Base-by-base conservation (phyloP, 92 coral and sea anemone genomes). In the Phenganax stokvisi region DNA sequence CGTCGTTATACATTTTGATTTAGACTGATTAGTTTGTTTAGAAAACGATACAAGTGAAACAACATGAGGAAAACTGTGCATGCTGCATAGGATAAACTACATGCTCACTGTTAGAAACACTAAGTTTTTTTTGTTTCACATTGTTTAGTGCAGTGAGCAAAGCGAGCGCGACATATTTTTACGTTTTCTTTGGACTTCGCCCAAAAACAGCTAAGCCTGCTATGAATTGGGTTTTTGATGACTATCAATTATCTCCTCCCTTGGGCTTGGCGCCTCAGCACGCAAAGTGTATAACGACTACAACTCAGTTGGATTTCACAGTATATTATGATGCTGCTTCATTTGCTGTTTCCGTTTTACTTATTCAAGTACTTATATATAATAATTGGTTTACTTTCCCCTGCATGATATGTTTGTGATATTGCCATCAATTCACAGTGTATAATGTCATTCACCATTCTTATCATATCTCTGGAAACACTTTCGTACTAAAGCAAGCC, bases 61-160 rank as follows among this genome's bases (percentile, higher is more conserved):
- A 64, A n/a, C 30, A 64, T 64, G 70, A 64, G 9, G 70, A 44
- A 64, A 64, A 64, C 70, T 64, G 65, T 59, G 70, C 70, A 17
- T 17, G 30, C 8, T 20, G 70, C 12, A 64, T n/a, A 64, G 27
- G 27, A 20, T 20, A 20, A 64, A 64, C 70, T 64, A 17, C 70
- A 64, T 30, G 70, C 9, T 64, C 9, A 28, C 70, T 64, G 47
- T 37, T 37, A 37, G 47, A 37, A 37, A 37, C 47, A 37, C 3
- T 37, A 37, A 64, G 37, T 64, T 17, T 44, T 64, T 37, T 64
- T 64, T 64, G 31, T 64, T 64, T 30, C 70, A 64, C 30, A 64
- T n/a, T 20, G 70, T 64, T 62, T 16, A 62, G 68, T 62, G 68
- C 68, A 62, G 70, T 10, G 31, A 31, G 30, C 27, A 6, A 64